Percentiles rank a stretch among this genome's conserved stretches.
These are phyloP conservation scores for Epistrophella euchroma DNA, from an alignment of 2,888 invertebrate genomes.

Conservation along the genomic window DNA sequence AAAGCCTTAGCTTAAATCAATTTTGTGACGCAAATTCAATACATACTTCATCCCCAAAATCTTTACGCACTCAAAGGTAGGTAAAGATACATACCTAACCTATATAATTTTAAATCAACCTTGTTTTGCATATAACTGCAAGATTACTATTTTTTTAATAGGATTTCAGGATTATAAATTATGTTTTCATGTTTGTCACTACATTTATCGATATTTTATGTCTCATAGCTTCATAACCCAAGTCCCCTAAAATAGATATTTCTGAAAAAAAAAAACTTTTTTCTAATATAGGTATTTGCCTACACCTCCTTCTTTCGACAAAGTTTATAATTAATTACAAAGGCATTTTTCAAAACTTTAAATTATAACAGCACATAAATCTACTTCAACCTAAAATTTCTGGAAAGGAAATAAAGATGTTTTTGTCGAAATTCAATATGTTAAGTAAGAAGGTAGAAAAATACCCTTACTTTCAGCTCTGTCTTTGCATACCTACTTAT, in stretches of 20 bases:
- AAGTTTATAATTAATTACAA: constrained; percentile 44
- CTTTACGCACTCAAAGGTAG: too few species aligned
- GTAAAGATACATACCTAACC: too few species aligned
- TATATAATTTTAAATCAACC: too few species aligned
- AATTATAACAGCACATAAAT: constrained; percentile 31
- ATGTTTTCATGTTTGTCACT: too few species aligned
- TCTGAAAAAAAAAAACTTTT: neutral
- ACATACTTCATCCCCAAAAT: too few species aligned
- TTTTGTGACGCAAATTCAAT: too few species aligned
- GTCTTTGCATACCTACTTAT: neutral
- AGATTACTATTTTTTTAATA: too few species aligned
- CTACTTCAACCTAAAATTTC: constrained; percentile 18
- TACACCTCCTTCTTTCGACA: too few species aligned
- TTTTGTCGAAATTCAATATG: constrained; percentile 28
- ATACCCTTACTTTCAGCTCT: neutral
- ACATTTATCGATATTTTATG: neutral
- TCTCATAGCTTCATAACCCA: neutral
- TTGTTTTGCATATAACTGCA: too few species aligned
- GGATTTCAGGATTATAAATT: too few species aligned
- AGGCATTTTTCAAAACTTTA: constrained; percentile 26
- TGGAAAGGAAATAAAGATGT: neutral
- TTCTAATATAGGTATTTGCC: neutral
- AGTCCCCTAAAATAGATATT: neutral
- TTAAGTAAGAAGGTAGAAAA: constrained; percentile 29
- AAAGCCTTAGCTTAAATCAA: too few species aligned